Base-by-base conservation (phyloP, 2,888 invertebrate species). In the Chouioia cunea region DNA sequence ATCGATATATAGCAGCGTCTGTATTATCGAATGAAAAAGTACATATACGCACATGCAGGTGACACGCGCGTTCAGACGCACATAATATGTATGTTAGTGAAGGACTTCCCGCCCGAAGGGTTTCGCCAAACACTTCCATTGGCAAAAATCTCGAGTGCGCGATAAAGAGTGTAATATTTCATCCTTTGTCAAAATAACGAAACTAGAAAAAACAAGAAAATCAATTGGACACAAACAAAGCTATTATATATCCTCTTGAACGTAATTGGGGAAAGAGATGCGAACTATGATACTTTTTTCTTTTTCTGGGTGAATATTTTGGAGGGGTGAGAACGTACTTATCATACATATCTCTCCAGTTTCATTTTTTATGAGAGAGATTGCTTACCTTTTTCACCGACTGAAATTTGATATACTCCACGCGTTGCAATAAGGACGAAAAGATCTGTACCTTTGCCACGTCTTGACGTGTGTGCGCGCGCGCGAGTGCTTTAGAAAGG, bases 391-490 rank as follows among this genome's bases (percentile, higher is more conserved):
- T 20, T 62, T 50, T 20, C 50, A 2, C 47, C 15, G n/a, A 14
- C 43, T 20, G 50, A 62, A 18, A 62, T 62, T 50, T 36, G 62
- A 62, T 62, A 36, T 10, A 50, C 36, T 48, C n/a, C n/a, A n/a
- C n/a, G n/a, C 50, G 50, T 22, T 48, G 36, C 75, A n/a, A n/a
- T n/a, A n/a, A n/a, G n/a, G n/a, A 72, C 36, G 36, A 36, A 6
- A 74, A 72, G 75, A n/a, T n/a, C n/a, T n/a, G n/a, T n/a, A n/a
- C n/a, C n/a, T n/a, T n/a, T n/a, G n/a, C n/a, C n/a, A n/a, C 73
- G 67, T 73, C 73, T 77, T 76, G 76, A 71, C 76, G 76, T 27
- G 65, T 65, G 47, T 66, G 58, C 74, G 54, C 65, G 56, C 71
- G 64, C 59, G 59, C 64, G 70, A 65, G 68, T 62, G 70, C 36